A percentile compares a stretch with the other conserved stretches of the same genome.
These are phyloP conservation scores for Liopterus haemorrhoidalis DNA, from an alignment of 2,888 invertebrate species.

Conservation along the genomic window DNA sequence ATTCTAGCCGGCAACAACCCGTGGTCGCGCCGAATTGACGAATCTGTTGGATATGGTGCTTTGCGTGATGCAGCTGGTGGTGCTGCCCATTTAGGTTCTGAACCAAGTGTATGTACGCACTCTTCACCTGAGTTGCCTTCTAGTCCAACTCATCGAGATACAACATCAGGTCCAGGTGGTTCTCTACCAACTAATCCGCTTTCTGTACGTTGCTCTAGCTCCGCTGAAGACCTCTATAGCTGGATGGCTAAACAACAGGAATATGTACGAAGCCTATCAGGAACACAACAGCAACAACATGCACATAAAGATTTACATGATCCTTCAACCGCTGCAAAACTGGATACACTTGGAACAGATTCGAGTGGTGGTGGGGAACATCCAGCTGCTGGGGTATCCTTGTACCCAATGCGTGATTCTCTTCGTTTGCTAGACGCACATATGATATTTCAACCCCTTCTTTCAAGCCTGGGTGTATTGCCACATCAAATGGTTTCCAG, in stretches of 20 bases:
- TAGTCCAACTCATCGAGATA: constrained; percentile 41
- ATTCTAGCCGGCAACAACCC: constrained; percentile 54
- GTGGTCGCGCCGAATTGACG: constrained; percentile 33
- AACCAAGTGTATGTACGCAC: constrained; percentile 53
- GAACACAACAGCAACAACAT: no score
- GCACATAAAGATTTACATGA: no score
- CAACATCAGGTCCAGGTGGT: constrained; percentile 28
- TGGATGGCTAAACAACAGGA: constrained; percentile 94
- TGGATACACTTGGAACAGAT: constrained; percentile 42
- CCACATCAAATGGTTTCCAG: constrained; percentile 70
- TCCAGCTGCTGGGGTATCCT: constrained; percentile 56
- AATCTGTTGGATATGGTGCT: constrained; percentile 62
- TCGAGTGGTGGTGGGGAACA: constrained; percentile 45
- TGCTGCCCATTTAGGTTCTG: constrained; percentile 57
- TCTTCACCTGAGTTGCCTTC: constrained; percentile 44
- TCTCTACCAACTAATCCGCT: constrained; percentile 17
- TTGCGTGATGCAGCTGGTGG: constrained; percentile 55
- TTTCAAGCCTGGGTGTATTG: constrained; percentile 84
- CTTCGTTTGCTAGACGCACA: constrained; percentile 85
- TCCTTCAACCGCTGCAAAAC: constrained; percentile 43
- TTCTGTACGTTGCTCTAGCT: constrained; percentile 33
- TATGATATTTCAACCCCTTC: constrained; percentile 85
- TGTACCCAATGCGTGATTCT: constrained; percentile 76
- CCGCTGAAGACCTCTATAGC: constrained; percentile 77
- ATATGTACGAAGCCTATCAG: constrained; percentile 46